These are phyloP conservation scores for Megatriorchis doriae DNA, from an alignment of 2,113 vertebrate genomes.

Conservation along the genomic window DNA sequence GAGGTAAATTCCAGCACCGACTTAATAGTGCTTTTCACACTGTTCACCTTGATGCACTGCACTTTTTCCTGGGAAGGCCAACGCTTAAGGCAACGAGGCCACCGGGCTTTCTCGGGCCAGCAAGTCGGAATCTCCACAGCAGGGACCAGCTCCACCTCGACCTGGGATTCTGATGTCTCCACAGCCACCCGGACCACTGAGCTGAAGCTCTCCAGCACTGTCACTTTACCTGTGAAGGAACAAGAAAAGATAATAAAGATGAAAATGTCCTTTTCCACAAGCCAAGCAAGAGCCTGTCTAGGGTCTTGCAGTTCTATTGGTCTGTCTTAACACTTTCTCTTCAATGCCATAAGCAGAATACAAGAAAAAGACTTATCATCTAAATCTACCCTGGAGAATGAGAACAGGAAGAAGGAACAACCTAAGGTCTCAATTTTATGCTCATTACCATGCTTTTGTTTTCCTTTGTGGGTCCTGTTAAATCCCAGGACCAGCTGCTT, in stretches of 20 bases:
- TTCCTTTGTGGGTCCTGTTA: neutral
- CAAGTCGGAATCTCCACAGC: constrained; percentile 76
- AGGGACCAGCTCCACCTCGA: constrained; percentile 79
- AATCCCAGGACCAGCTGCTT: neutral
- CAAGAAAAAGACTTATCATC: neutral
- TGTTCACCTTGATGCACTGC: constrained; percentile 77
- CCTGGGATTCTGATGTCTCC: constrained; percentile 73
- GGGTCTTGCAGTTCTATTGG: neutral
- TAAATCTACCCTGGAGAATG: neutral
- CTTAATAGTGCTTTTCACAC: neutral
- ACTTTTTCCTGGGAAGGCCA: constrained; percentile 77
- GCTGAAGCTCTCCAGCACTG: constrained; percentile 62
- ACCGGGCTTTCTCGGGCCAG: constrained; percentile 76
- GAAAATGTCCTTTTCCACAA: neutral
- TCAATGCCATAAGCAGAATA: neutral
- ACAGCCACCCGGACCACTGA: constrained; percentile 70
- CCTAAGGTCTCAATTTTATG: neutral
- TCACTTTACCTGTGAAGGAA: constrained; percentile 70
- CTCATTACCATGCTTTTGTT: neutral
- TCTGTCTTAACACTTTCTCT: neutral
- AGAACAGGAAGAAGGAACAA: neutral
- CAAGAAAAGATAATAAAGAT: neutral
- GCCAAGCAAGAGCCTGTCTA: neutral
- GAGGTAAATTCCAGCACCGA: neutral
- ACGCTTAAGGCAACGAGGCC: constrained; percentile 75